Conservation (phyloP, 2,888 invertebrate species). For the Amblyjoppa proteus region DNA sequence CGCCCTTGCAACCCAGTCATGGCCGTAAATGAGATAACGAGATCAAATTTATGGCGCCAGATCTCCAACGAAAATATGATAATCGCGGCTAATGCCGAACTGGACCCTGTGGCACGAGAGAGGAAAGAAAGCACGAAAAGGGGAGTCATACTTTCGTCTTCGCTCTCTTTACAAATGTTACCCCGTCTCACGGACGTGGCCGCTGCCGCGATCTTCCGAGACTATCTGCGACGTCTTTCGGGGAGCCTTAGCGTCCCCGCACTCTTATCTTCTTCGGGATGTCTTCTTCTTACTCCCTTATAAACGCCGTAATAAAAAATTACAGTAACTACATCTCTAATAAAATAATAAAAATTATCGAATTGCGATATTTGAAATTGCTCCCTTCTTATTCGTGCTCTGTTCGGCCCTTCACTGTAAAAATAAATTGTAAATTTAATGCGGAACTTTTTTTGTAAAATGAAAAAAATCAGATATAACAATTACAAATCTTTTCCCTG, state of each 20-base stretch:
- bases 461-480: no score
- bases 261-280: slow-evolving; percentile 22
- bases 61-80: slow-evolving; percentile 83
- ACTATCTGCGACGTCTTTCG: slow-evolving; percentile 13
- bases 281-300: slow-evolving; percentile 44
- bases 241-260: neutral
- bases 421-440: no score
- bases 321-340: neutral
- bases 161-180: slow-evolving; percentile 11
- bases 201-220: slow-evolving; percentile 50
- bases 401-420: neutral
- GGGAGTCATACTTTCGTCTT: slow-evolving; percentile 52
- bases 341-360: neutral
- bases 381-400: neutral
- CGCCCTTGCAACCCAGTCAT: slow-evolving; percentile 59
- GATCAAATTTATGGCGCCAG: slow-evolving; percentile 85
- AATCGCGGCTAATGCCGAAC: slow-evolving; percentile 83
- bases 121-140: slow-evolving; percentile 55
- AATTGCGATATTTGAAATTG: neutral
- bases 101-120: slow-evolving; percentile 62
- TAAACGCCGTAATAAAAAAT: neutral
- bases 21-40: slow-evolving; percentile 84
- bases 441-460: no score
- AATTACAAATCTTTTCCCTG: no score
- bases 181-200: slow-evolving; percentile 8